phyloP scores from a whole-genome alignment of 2,113 vertebrate genomes.

The Phalacrocorax carbo region DNA sequence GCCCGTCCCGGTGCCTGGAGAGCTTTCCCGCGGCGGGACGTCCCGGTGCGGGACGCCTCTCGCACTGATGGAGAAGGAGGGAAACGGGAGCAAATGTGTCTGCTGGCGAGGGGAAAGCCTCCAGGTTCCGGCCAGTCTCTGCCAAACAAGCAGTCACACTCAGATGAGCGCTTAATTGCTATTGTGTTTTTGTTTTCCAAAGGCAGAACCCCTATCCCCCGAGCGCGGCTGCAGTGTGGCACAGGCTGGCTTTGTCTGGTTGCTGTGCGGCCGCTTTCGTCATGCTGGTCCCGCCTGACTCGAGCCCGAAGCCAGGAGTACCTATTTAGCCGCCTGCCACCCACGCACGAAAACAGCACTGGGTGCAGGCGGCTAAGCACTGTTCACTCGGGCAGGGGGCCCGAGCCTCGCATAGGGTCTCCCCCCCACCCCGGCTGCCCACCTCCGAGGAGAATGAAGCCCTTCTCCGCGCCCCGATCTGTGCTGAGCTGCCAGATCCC shows the following conservation, averaged over 20 bases:
- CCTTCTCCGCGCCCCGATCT: too few relatives aligned
- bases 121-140: neutral
- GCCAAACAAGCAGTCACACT: slow-evolving; percentile 21
- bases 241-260: slow-evolving; percentile 41
- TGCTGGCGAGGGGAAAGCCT: neutral
- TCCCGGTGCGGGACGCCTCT: neutral
- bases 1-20: neutral
- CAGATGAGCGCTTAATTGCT: slow-evolving; percentile 14
- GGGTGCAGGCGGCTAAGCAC: neutral
- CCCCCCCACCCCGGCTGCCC: neutral
- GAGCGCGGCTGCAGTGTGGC: slow-evolving; percentile 12
- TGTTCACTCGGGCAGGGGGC: neutral
- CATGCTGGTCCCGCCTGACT: neutral
- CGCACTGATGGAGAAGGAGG: neutral
- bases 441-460: neutral
- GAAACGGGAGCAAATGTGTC: neutral
- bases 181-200: slow-evolving; percentile 42
- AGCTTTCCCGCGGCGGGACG: neutral
- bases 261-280: neutral
- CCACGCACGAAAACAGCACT: neutral
- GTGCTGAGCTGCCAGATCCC: neutral
- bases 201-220: neutral
- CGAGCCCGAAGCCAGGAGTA: neutral
- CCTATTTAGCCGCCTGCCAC: neutral
- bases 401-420: neutral